These are phyloP conservation scores for Morone chrysops DNA, from an alignment of 2,113 vertebrate species.

Conservation along the genomic window DNA sequence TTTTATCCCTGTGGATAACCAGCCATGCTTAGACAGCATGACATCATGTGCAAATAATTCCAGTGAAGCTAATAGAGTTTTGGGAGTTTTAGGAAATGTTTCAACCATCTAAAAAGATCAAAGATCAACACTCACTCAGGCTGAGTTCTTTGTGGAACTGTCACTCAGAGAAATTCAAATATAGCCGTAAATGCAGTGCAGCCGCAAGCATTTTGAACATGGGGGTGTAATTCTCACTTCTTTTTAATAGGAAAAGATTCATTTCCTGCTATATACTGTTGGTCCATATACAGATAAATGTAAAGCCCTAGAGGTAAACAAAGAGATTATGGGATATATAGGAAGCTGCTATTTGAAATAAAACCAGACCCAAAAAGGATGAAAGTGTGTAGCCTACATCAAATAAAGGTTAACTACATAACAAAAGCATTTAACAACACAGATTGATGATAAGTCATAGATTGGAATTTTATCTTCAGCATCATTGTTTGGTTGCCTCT, in stretches of 20 bases:
- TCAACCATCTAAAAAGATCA: constrained; percentile 32
- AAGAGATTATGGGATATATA: constrained; percentile 20
- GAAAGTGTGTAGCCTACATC: neutral
- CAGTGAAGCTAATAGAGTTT: constrained; percentile 20
- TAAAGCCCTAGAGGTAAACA: neutral
- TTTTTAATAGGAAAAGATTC: neutral
- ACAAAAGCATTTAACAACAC: neutral
- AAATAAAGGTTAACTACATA: neutral
- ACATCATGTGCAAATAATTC: constrained; percentile 63
- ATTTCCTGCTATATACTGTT: neutral
- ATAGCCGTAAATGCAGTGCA: neutral
- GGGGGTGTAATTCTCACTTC: neutral
- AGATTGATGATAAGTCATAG: neutral
- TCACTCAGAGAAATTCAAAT: neutral
- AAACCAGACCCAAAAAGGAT: neutral
- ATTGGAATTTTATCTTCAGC: neutral
- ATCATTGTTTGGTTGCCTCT: neutral
- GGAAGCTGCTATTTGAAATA: neutral
- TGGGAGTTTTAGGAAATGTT: constrained; percentile 29
- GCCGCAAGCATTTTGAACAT: neutral
- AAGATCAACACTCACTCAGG: neutral
- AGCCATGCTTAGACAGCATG: constrained; percentile 59
- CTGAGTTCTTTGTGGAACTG: neutral
- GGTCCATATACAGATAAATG: neutral
- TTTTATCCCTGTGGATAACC: constrained; percentile 49